Evolutionary conservation across 2,113 vertebrate species (phyloP), one percentile per base, ranked within the genome.

Genomic region (Diphyllodes magnificus): DNA sequence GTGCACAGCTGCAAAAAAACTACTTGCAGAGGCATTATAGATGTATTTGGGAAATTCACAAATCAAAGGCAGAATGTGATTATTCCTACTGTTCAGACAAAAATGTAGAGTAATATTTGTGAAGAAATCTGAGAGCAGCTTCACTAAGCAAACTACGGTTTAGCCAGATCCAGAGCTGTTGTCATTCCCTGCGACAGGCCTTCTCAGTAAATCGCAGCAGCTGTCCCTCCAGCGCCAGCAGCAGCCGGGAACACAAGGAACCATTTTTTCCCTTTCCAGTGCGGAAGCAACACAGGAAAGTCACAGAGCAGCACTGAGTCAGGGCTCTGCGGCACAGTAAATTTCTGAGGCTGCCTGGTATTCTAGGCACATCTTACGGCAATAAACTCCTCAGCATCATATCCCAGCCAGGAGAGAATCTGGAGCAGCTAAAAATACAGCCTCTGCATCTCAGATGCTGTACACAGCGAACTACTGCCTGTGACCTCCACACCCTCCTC

Each of bases 371-470:
- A 97, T 97, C 88, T 97, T 89, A 68, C 24, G 3, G 96, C 96
- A 96, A 94, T 97, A 96, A 96, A 97, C 96, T 96, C 76, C 92
- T 95, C 97, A 94, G 95, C 96, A 96, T 96, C 94, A 73, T 94
- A 95, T 86, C 93, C 83, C 75, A 94, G 93, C 91, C 94, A 81
- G 83, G 66, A 93, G 64, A 92, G 90, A 97, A 97, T 96, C 78
- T 97, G 95, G 96, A 97, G 93, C 95, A 96, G 94, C 97, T 97
- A 98, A 97, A 98, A 97, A 97, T 98, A 98, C 25, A 91, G 86
- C 50, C 59, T 72, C 59, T 92, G 79, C 93, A 95, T 92, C 84
- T 97, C 90, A 80, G 83, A 91, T 82, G 77, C 82, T 91, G 79
- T 80, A 85, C 83, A 68, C 47, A 77, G 84, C 86, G 92, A 92